A percentile compares a stretch with the other conserved stretches of the same genome.
These are phyloP conservation scores for Fopius arisanus DNA, from an alignment of 1,140 invertebrate species.

Conservation along the genomic window DNA sequence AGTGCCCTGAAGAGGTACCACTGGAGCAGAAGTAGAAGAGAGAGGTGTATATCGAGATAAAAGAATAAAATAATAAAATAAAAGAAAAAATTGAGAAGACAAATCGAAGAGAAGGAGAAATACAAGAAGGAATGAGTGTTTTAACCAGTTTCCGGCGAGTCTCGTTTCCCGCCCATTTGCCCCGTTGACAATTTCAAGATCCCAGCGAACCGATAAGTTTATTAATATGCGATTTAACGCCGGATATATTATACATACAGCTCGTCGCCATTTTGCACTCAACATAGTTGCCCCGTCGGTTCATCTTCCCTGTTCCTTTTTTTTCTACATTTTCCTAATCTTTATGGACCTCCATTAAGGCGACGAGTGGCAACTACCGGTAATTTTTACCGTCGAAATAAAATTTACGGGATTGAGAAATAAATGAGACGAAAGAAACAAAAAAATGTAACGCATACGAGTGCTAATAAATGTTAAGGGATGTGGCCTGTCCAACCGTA, in stretches of 20 bases:
- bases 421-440: background rate
- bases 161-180: constrained; percentile 37
- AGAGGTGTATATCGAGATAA: background rate
- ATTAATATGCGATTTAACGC: constrained; percentile 39
- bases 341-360: constrained; percentile 36
- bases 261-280: background rate
- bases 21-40: background rate
- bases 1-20: background rate
- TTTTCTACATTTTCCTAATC: constrained; percentile 26
- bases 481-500: background rate
- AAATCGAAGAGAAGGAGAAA: background rate
- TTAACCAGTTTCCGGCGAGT: constrained; percentile 39
- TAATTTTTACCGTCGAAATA: constrained; percentile 10
- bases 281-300: background rate
- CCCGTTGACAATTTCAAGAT: constrained; percentile 42
- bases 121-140: constrained; percentile 21
- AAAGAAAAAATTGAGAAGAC: background rate
- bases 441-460: background rate
- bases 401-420: constrained; percentile 6
- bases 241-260: constrained; percentile 30
- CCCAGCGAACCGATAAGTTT: constrained; percentile 34
- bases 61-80: background rate
- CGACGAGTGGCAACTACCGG: constrained; percentile 36
- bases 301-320: background rate
- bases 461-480: constrained; percentile 11